Evolutionary conservation across 30 jellyfish, hydroid and myxozoan species (phyloP), one percentile per base, ranked within the genome.

Genomic region (Sanderia malayensis): DNA sequence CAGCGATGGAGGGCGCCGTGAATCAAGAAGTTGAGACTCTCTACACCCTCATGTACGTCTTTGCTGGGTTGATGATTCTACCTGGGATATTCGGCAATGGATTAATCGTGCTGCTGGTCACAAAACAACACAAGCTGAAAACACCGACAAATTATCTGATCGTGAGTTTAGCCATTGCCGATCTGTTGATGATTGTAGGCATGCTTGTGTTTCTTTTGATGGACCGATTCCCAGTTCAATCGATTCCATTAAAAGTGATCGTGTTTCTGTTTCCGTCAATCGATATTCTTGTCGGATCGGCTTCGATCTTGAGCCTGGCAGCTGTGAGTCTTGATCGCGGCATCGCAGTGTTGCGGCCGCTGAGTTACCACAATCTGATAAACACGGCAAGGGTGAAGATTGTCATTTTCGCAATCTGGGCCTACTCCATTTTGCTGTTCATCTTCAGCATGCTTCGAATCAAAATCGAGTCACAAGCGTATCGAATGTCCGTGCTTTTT

Each of bases 301-400:
- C 97, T 0, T 80, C 95, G 55, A 80, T 88, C 30, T 67, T 83
- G 78, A 88, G 82, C 53, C 67, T 88, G 79, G 91, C 95, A 23
- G 92, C 95, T 0, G 97, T 88, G 25, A 88, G 97, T 67, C 28
- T 71, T 23, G 97, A 88, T 64, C 79, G 97, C 3, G 97, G 93
- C 37, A 67, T 88, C 4, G 97, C 97, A 45, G 97, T 88, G 4
- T 31, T 74, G 61, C 74, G 67, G 25, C 97, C 97, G 23, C 23
- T 88, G 58, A 83, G 81, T 4, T 88, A 88, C 82, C 63, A 79
- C 32, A 52, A 61, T 41, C 7, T 73, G 58, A 25, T 81, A 20
- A 62, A 65, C 70, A 20, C 76, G 2, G 29, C 49, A 31, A 73
- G 90, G 17, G 92, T 87, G 37, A 29, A 49, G 17, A 61, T 26